Percentiles rank a stretch among this genome's conserved stretches.
Conservation (phyloP, 2,888 invertebrate species). For the Lithodes maja region DNA sequence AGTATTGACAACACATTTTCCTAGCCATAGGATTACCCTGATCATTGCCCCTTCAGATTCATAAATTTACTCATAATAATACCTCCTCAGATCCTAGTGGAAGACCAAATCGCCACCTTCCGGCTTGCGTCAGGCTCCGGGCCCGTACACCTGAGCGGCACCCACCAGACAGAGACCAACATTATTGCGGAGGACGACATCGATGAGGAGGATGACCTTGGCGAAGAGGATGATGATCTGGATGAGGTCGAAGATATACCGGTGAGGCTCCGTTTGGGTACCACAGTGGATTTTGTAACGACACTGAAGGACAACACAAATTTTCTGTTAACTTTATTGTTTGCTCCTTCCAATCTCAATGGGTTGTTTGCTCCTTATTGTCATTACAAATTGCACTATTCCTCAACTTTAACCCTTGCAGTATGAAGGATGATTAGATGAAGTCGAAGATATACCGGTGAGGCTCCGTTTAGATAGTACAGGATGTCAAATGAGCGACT, state of each 20-base stretch:
- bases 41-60: too few species aligned
- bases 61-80: too few species aligned
- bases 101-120: constrained; percentile 66
- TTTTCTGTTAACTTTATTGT: too few species aligned
- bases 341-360: too few species aligned
- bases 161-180: constrained; percentile 68
- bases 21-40: too few species aligned
- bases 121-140: constrained; percentile 60
- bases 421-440: constrained; percentile 58
- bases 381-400: too few species aligned
- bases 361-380: too few species aligned
- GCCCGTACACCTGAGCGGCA: constrained; percentile 67
- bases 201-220: constrained; percentile 57
- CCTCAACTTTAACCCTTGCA: constrained; percentile 33
- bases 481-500: too few species aligned
- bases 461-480: not conserved
- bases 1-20: too few species aligned
- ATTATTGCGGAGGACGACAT: constrained; percentile 50
- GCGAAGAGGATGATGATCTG: constrained; percentile 59
- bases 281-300: too few species aligned
- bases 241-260: constrained; percentile 49
- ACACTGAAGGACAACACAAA: too few species aligned
- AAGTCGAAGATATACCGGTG: constrained; percentile 45
- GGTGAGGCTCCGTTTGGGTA: constrained; percentile 2
- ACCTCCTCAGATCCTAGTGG: constrained; percentile 49